phyloP scores from a whole-genome alignment of 2,113 vertebrate genomes.

The Melanocharis versteri region DNA sequence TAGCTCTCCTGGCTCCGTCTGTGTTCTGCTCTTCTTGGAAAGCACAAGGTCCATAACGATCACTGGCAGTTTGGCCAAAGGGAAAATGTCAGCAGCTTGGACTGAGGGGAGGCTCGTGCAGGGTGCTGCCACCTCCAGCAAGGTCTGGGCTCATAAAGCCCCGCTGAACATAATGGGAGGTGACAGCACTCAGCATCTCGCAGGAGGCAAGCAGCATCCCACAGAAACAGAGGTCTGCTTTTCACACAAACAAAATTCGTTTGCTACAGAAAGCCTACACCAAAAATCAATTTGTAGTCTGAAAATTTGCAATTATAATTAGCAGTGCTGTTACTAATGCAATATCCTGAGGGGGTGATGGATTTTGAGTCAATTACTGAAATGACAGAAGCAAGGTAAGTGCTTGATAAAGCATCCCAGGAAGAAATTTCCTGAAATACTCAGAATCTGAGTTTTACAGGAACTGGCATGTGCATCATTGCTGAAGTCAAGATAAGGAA shows the following conservation, averaged over 20 bases:
- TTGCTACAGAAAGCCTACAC: background rate
- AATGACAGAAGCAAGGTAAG: background rate
- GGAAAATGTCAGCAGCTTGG: background rate
- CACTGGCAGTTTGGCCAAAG: background rate
- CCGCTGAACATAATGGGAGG: background rate
- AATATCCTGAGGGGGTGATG: background rate
- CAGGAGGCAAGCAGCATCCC: background rate
- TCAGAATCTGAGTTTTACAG: constrained; percentile 29
- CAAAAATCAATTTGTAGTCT: background rate
- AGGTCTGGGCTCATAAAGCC: background rate
- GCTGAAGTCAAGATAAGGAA: background rate
- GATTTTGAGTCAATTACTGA: background rate
- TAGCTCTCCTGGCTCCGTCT: background rate
- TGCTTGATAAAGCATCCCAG: background rate
- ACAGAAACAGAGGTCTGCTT: background rate
- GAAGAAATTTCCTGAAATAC: background rate
- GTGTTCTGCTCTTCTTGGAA: background rate
- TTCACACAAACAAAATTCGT: background rate
- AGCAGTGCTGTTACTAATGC: background rate
- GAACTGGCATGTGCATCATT: background rate
- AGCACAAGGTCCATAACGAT: background rate
- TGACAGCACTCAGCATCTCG: constrained; percentile 19
- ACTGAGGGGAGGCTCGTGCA: fast-evolving
- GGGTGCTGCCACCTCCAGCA: background rate
- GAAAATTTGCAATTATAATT: background rate